These are phyloP conservation scores for Lepidotrigona ventralis DNA, from an alignment of 1,140 invertebrate species.

Conservation along the genomic window DNA sequence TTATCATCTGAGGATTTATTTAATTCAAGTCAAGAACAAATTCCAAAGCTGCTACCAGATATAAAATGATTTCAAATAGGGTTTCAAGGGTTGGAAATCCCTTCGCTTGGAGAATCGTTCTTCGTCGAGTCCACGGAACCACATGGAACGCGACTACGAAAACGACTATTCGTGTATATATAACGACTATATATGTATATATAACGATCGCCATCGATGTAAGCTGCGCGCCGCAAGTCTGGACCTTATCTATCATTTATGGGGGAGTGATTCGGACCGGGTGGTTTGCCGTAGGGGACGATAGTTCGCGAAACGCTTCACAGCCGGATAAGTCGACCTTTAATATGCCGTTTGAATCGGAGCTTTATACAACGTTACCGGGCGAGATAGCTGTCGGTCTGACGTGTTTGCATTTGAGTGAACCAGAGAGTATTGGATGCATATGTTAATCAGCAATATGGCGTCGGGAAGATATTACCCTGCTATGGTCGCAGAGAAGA, in stretches of 20 bases:
- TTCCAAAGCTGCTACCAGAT: too few relatives aligned
- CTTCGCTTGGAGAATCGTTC: too few relatives aligned
- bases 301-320: conserved; percentile 69
- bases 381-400: conserved; percentile 72
- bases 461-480: conserved; percentile 74
- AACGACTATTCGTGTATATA: too few relatives aligned
- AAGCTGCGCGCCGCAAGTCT: conserved; percentile 8
- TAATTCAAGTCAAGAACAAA: too few relatives aligned
- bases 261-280: conserved; percentile 61
- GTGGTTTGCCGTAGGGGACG: conserved; percentile 64
- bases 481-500: conserved; percentile 57
- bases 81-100: too few relatives aligned
- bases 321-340: conserved; percentile 74
- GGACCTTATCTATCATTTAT: conserved; percentile 63
- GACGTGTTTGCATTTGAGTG: conserved; percentile 76
- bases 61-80: too few relatives aligned
- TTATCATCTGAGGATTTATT: too few relatives aligned
- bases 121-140: too few relatives aligned
- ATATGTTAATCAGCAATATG: conserved; percentile 79
- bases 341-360: conserved; percentile 78
- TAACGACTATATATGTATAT: neutral
- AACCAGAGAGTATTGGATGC: conserved; percentile 75
- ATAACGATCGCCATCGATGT: conserved; percentile 42
- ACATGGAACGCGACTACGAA: too few relatives aligned
- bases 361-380: conserved; percentile 74